phyloP scores from a whole-genome alignment of 2,888 invertebrate genomes.

The Hypolimnas misippus region DNA sequence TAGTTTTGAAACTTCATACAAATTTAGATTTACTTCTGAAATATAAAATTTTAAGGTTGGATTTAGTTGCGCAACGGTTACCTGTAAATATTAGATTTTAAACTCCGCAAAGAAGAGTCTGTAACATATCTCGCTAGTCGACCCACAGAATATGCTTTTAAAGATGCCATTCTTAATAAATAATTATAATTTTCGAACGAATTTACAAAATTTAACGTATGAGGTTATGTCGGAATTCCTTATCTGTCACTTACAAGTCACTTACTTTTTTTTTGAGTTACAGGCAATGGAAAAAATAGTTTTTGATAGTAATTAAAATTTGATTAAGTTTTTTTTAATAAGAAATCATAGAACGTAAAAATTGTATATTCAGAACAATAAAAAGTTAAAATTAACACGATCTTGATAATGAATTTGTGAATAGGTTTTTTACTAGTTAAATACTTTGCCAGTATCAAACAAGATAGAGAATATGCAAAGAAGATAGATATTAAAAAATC shows the following conservation, averaged over 20 bases:
- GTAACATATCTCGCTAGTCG: slow-evolving; percentile 76
- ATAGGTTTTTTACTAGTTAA: no score
- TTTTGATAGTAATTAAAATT: no score
- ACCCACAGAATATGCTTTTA: slow-evolving; percentile 76
- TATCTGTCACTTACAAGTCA: slow-evolving; percentile 44
- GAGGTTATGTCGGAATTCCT: slow-evolving; percentile 58
- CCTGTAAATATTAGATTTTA: slow-evolving; percentile 75
- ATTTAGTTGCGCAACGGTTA: slow-evolving; percentile 77
- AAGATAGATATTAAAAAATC: no score
- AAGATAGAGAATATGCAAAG: no score
- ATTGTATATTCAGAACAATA: no score
- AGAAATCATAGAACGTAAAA: no score
- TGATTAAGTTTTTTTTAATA: no score
- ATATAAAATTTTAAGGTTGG: slow-evolving; percentile 52
- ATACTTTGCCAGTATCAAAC: no score
- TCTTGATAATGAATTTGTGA: no score
- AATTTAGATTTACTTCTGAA: neutral
- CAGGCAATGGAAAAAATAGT: neutral
- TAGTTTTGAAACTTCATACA: neutral
- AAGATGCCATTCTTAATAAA: slow-evolving; percentile 71
- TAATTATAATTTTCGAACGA: slow-evolving; percentile 24
- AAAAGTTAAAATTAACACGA: no score
- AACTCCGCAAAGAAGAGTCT: slow-evolving; percentile 72
- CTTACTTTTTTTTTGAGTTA: slow-evolving; percentile 1
- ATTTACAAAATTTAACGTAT: slow-evolving; percentile 41